These are phyloP conservation scores for Ectemnius cavifrons DNA, from an alignment of 2,888 invertebrate species.

Conservation along the genomic window DNA sequence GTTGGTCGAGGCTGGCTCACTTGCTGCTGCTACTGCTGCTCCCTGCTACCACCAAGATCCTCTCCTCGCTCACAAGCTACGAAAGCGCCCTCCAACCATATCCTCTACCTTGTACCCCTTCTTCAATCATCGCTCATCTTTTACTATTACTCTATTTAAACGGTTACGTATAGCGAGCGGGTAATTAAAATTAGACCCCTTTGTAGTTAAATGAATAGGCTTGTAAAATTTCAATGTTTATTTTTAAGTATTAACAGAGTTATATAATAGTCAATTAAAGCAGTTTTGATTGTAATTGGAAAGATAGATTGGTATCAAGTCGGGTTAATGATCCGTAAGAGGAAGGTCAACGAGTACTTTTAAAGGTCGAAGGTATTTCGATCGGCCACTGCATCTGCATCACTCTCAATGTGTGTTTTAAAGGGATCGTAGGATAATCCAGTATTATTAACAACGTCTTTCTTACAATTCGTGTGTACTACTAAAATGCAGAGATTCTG, in stretches of 20 bases:
- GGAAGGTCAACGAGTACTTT: neutral
- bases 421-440: constrained; percentile 10
- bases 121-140: neutral
- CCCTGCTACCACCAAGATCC: constrained; percentile 60
- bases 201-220: no score
- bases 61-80: constrained; percentile 35
- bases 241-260: no score
- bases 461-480: neutral
- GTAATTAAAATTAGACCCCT: no score
- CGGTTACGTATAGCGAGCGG: no score
- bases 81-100: constrained; percentile 11
- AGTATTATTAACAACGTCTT: constrained; percentile 17
- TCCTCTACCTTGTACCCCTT: neutral
- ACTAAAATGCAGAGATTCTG: no score
- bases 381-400: constrained; percentile 4
- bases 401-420: constrained; percentile 11
- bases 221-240: no score
- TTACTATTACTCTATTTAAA: neutral
- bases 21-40: constrained; percentile 69
- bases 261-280: no score
- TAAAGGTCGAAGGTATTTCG: constrained; percentile 21
- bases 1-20: constrained; percentile 76
- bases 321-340: no score
- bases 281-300: no score
- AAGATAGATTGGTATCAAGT: no score